Evolutionary conservation across 2,888 invertebrate genomes (phyloP).

Genomic region (Epistrophella euchroma): DNA sequence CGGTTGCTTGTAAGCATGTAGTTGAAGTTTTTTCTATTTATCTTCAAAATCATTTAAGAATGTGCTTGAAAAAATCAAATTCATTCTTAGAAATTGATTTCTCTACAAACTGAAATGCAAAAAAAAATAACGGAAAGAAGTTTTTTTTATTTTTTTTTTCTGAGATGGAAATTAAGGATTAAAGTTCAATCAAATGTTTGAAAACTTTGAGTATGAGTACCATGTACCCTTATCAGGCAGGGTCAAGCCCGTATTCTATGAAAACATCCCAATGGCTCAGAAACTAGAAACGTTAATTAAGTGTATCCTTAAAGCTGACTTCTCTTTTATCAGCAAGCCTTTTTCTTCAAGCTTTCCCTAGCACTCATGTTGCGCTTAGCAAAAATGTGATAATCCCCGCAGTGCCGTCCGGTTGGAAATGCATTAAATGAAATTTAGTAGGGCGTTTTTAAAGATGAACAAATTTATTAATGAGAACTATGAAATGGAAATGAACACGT

Average conservation of each 20-base stretch:
- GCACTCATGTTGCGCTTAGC: background rate
- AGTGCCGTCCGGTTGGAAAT: background rate
- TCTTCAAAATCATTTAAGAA: background rate
- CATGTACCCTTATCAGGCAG: background rate
- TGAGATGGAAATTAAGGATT: background rate
- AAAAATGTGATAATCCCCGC: background rate
- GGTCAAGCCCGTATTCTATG: background rate
- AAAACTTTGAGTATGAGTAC: background rate
- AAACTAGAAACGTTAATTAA: background rate
- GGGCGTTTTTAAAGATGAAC: too few species aligned
- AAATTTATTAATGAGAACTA: too few species aligned
- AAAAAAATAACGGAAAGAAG: too few species aligned
- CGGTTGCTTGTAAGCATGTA: background rate
- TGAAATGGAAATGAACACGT: too few species aligned
- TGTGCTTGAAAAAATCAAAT: conserved; percentile 6
- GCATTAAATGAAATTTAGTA: background rate
- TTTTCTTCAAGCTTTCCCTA: background rate
- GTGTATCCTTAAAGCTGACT: background rate
- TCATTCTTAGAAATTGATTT: conserved; percentile 8
- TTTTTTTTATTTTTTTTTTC: background rate
- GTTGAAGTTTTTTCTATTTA: background rate
- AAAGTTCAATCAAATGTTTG: background rate
- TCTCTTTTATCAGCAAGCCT: background rate
- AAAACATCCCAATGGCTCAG: background rate
- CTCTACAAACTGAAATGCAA: too few species aligned